These are phyloP conservation scores for Karalla daura DNA, from an alignment of 2,797 vertebrate species.

Conservation along the genomic window DNA sequence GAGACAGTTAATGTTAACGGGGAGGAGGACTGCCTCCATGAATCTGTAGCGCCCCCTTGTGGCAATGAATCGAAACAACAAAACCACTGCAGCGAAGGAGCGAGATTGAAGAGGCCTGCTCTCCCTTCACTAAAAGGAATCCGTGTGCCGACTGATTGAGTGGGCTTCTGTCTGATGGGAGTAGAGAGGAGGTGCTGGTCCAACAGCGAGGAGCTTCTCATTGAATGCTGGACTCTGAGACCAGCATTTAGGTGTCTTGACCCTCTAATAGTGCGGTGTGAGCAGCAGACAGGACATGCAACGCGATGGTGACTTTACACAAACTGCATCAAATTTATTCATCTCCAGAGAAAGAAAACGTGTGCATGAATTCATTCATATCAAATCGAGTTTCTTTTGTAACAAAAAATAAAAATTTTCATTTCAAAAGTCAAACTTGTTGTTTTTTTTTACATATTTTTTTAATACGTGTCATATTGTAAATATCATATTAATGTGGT, in stretches of 20 bases:
- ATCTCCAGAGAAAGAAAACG: constrained; percentile 31
- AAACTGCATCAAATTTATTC: constrained; percentile 67
- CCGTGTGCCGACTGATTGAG: too few relatives aligned
- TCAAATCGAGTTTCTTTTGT: constrained; percentile 35
- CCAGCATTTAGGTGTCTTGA: too few relatives aligned
- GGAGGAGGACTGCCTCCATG: not conserved
- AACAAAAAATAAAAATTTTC: constrained; percentile 41
- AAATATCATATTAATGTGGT: constrained; percentile 24
- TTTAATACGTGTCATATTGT: constrained; percentile 26
- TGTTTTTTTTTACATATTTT: constrained; percentile 23
- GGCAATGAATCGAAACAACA: not conserved
- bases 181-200: too few relatives aligned
- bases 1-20: too few relatives aligned
- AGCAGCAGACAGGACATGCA: constrained; percentile 1
- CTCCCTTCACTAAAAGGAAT: too few relatives aligned
- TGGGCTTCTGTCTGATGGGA: not conserved
- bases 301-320: constrained; percentile 5
- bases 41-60: not conserved
- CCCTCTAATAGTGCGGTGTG: not conserved
- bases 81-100: too few relatives aligned
- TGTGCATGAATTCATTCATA: constrained; percentile 17
- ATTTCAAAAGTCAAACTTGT: constrained; percentile 6
- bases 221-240: too few relatives aligned
- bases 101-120: too few relatives aligned
- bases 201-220: too few relatives aligned